These are phyloP conservation scores for Nebria salina DNA, from an alignment of 2,888 invertebrate species.

Conservation along the genomic window DNA sequence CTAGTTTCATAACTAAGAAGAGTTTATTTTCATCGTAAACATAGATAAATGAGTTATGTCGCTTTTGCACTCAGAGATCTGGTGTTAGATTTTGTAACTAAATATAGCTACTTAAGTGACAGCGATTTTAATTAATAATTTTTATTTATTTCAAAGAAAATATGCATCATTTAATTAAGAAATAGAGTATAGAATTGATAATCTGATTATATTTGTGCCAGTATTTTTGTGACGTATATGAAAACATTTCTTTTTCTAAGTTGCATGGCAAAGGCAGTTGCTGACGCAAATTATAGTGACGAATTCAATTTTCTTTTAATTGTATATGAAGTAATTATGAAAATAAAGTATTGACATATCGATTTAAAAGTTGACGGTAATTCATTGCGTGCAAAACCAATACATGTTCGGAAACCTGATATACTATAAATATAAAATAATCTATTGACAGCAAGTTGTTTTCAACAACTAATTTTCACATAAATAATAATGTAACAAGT, in stretches of 20 bases:
- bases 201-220: too few relatives aligned
- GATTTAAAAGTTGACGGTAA: not conserved
- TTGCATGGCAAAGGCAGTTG: not conserved
- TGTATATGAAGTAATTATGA: not conserved
- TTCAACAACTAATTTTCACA: not conserved
- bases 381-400: not conserved
- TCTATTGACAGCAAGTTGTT: not conserved
- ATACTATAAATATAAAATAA: not conserved
- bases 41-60: not conserved
- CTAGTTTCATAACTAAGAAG: not conserved
- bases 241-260: not conserved
- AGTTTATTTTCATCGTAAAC: not conserved
- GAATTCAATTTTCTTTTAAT: not conserved
- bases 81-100: not conserved
- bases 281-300: not conserved
- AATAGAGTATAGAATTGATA: too few relatives aligned
- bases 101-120: not conserved
- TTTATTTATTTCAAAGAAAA: too few relatives aligned
- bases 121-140: not conserved
- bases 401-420: not conserved
- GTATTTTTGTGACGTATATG: not conserved
- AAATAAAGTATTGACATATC: not conserved
- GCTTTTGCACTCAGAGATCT: not conserved
- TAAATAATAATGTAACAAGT: not conserved
- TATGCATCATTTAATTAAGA: too few relatives aligned